Evolutionary conservation across 2,888 invertebrate genomes (phyloP).

Genomic region (Dolichopus griseipennis): DNA sequence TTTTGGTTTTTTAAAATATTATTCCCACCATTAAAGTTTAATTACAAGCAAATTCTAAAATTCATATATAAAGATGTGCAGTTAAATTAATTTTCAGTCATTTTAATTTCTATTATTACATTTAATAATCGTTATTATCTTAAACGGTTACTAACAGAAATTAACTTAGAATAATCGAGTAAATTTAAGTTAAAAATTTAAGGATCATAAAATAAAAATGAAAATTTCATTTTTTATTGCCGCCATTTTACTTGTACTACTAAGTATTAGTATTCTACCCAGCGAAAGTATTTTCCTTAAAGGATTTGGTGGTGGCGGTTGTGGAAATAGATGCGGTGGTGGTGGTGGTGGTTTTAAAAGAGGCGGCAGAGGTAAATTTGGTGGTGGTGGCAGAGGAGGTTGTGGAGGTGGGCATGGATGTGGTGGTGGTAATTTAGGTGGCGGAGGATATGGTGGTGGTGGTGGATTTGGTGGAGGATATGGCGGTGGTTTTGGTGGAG

Average conservation of each 20-base stretch:
- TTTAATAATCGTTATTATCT: too few species aligned
- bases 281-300: neutral
- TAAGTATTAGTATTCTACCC: neutral
- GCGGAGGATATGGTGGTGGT: neutral
- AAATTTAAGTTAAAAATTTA: too few species aligned
- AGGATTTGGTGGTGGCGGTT: slow-evolving; percentile 25
- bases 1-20: too few species aligned
- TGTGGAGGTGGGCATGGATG: neutral
- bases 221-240: neutral
- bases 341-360: slow-evolving; percentile 18
- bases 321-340: slow-evolving; percentile 24
- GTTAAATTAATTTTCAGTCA: too few species aligned
- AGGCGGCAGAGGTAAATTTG: slow-evolving; percentile 11
- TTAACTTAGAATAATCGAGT: too few species aligned
- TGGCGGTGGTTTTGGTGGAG: neutral
- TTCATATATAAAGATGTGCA: too few species aligned
- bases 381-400: neutral
- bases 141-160: too few species aligned
- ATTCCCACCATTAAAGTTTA: too few species aligned
- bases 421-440: neutral
- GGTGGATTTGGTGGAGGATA: too few species aligned
- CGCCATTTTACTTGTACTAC: neutral
- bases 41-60: too few species aligned
- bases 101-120: too few species aligned
- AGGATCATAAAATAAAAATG: neutral